Evolutionary conservation across 2,888 invertebrate genomes (phyloP), one percentile per base, ranked within the genome.

Genomic region (Stratiomys singularior): DNA sequence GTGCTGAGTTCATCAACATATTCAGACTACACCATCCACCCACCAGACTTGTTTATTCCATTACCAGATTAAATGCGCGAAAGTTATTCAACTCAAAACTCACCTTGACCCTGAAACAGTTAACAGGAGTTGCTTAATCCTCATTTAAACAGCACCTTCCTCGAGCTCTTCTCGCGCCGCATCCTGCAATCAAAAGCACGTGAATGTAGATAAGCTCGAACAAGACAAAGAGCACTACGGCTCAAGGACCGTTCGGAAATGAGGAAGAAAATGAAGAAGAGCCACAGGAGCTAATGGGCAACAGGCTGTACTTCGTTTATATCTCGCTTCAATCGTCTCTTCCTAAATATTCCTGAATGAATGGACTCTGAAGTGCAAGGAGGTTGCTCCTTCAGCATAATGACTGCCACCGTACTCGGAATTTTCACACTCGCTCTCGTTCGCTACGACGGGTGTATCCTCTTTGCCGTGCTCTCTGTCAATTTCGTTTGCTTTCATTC

Each of bases 31-130:
- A 2, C 58, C 3, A 37, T 9, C 37, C 37, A 37, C 37, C 37
- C 37, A 37, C 37, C 37, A 37, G 37, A 37, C 37, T 37, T 37
- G 5, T 3, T 37, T 5, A 37, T 37, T 37, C 37, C 37, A 37
- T 37, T 72, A 56, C 23, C 28, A 47, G 56, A 72, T 72, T 72
- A 72, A 72, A 60, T 60, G 25, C 37, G 60, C 44, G 60, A 58
- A 76, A 76, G 79, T 74, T 79, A 69, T 77, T 79, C 79, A 76
- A 77, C 79, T 79, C 76, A 78, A 79, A 79, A 77, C 71, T 78
- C 76, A 79, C 79, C 79, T 79, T 79, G 79, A 79, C 79, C 79
- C 78, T 79, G 79, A 79, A 79, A 78, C 77, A 78, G 63, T 79
- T 78, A 79, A 76, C 69, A 15, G 69, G 71, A 77, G 76, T 27